Evolutionary conservation across 1,140 invertebrate genomes (phyloP).

Genomic region (Phocides pigmalion): DNA sequence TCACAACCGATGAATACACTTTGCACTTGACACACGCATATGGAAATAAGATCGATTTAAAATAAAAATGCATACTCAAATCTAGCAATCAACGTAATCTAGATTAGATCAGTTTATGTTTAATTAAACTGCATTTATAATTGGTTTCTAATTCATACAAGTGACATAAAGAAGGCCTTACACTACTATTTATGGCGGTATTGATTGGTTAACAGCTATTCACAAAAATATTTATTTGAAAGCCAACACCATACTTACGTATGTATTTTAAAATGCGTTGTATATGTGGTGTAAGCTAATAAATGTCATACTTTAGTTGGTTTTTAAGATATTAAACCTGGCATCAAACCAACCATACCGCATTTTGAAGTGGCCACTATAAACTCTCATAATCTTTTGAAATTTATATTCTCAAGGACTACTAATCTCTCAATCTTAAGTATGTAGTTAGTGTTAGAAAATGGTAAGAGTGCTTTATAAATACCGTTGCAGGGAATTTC

Average conservation of each 20-base stretch:
- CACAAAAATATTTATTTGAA: no score
- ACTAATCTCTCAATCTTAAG: conserved; percentile 23
- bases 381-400: conserved; percentile 4
- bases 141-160: no score
- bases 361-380: conserved; percentile 3
- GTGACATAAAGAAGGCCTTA: no score
- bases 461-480: conserved; percentile 5
- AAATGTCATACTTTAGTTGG: not conserved
- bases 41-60: not conserved
- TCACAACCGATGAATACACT: conserved; percentile 19
- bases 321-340: not conserved
- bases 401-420: conserved; percentile 18
- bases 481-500: conserved; percentile 22
- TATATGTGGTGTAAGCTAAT: not conserved
- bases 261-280: no score
- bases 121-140: no score
- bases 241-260: no score
- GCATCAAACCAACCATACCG: not conserved
- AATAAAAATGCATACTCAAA: not conserved
- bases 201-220: no score
- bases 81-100: no score
- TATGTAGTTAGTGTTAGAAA: conserved; percentile 4
- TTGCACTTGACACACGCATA: conserved; percentile 5
- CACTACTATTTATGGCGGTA: no score
- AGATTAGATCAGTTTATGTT: no score